Conservation (phyloP, 2,888 invertebrate species). For the Athalia circularis region DNA sequence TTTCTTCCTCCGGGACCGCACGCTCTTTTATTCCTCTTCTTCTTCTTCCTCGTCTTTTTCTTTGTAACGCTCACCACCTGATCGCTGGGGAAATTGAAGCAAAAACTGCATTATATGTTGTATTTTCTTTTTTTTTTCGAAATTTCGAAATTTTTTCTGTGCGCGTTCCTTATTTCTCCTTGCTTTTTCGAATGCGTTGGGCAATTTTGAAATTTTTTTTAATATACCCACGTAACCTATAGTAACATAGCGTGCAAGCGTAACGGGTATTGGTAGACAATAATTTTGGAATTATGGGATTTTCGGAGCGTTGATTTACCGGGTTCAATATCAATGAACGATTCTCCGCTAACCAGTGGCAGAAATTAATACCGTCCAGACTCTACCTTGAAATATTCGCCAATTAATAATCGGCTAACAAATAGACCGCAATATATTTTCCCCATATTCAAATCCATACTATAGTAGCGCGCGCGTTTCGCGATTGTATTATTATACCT, state of each 20-base stretch:
- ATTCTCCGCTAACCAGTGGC: constrained; percentile 7
- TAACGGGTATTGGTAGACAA: too few relatives aligned
- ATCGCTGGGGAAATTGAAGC: not conserved
- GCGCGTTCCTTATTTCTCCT: too few relatives aligned
- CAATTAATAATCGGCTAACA: constrained; percentile 42
- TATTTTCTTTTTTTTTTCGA: too few relatives aligned
- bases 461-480: constrained; percentile 12
- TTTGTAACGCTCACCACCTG: not conserved
- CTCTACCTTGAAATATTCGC: constrained; percentile 36
- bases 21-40: too few relatives aligned
- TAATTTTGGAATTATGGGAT: constrained; percentile 4
- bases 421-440: constrained; percentile 43
- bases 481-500: not conserved
- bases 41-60: not conserved
- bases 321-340: constrained; percentile 41
- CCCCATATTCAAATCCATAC: constrained; percentile 18
- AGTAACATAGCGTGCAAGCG: too few relatives aligned
- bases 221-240: not conserved
- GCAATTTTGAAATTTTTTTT: constrained; percentile 6
- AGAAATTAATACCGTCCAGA: constrained; percentile 41
- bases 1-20: not conserved
- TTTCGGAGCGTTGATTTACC: constrained; percentile 21
- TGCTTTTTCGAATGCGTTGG: not conserved
- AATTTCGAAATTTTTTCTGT: too few relatives aligned
- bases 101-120: not conserved